Conservation (phyloP, 2,113 vertebrate species). For the Pagrus major region DNA sequence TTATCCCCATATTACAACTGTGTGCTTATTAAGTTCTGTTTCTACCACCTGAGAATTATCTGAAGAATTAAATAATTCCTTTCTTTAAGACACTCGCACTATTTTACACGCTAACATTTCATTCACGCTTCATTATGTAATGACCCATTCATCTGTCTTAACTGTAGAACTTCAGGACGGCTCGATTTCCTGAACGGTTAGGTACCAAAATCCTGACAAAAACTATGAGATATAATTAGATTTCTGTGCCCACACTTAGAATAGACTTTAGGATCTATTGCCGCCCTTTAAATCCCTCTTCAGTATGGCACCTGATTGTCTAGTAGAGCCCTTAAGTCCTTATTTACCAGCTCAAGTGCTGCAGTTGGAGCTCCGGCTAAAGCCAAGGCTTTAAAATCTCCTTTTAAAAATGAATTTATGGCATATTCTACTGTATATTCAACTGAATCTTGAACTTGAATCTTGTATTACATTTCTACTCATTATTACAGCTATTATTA, state of each 20-base stretch:
- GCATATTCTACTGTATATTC: neutral
- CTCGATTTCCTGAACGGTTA: neutral
- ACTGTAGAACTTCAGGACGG: neutral
- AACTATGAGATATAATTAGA: neutral
- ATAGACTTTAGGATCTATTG: neutral
- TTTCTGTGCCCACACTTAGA: neutral
- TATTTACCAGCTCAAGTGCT: conserved; percentile 2
- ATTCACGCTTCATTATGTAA: neutral
- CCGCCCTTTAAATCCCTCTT: neutral
- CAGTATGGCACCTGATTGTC: neutral
- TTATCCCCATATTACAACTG: neutral
- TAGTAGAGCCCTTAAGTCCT: neutral
- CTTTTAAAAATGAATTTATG: neutral
- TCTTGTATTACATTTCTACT: neutral
- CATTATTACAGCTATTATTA: conserved; percentile 1
- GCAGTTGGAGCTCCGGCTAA: neutral
- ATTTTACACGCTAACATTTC: neutral
- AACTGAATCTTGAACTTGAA: conserved; percentile 13
- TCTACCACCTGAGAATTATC: conserved; percentile 10
- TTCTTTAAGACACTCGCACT: neutral
- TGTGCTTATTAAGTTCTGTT: neutral
- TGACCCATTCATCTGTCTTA: neutral
- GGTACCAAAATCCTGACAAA: neutral
- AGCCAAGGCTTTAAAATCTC: neutral
- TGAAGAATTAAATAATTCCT: neutral